Percentiles rank a stretch among this genome's conserved stretches.
Conservation (phyloP, 2,888 invertebrate genomes). For the Panzeria rudis region DNA sequence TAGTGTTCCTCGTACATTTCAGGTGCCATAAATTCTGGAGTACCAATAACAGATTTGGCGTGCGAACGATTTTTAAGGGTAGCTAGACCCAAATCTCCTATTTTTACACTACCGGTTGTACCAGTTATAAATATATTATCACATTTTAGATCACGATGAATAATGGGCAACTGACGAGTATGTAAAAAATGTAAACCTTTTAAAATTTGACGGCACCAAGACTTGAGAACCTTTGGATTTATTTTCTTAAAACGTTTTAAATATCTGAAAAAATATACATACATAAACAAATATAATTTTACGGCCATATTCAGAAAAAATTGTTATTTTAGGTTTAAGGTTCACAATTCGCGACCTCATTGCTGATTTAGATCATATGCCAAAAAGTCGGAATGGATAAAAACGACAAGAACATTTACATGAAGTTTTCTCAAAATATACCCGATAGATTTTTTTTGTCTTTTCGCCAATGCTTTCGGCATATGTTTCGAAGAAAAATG, state of each 20-base stretch:
- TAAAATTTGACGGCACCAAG: conserved; percentile 99
- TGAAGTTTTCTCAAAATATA: too few species aligned
- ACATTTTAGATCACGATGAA: conserved; percentile 98
- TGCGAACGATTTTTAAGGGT: conserved; percentile 99
- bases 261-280: conserved; percentile 90
- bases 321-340: too few species aligned
- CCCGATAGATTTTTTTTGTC: too few species aligned
- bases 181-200: conserved; percentile 98
- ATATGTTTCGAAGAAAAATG: too few species aligned
- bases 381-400: too few species aligned
- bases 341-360: too few species aligned
- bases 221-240: conserved; percentile 98
- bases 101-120: conserved; percentile 99
- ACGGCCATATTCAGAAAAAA: too few species aligned
- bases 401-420: too few species aligned
- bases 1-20: conserved; percentile 99
- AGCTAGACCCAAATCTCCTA: conserved; percentile 98
- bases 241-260: conserved; percentile 98
- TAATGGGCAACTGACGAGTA: conserved; percentile 97
- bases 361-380: too few species aligned
- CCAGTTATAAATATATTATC: conserved; percentile 99
- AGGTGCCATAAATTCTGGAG: conserved; percentile 88
- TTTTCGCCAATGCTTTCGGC: too few species aligned
- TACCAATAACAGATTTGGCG: conserved; percentile 98
- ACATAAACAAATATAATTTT: too few species aligned